Evolutionary conservation across 2,113 vertebrate genomes (phyloP).

Genomic region (Atractosteus spatula): DNA sequence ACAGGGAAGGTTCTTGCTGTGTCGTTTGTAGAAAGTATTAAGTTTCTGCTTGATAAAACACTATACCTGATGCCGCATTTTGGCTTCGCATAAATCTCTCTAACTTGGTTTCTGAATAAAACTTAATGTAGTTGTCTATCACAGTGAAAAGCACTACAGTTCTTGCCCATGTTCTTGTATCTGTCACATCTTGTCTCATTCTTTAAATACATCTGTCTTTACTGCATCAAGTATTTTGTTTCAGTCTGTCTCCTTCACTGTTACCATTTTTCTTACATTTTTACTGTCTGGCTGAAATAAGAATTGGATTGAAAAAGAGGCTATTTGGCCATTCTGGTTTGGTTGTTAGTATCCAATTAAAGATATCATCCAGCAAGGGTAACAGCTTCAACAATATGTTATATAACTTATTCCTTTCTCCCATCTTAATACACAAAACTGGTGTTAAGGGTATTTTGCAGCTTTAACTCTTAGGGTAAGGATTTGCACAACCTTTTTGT

Average conservation of each 20-base stretch:
- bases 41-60: constrained; percentile 29
- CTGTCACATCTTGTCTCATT: neutral
- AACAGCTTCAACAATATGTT: too few relatives aligned
- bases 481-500: too few relatives aligned
- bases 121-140: neutral
- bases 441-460: too few relatives aligned
- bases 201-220: neutral
- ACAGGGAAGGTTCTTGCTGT: constrained; percentile 45
- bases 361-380: too few relatives aligned
- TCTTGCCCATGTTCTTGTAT: neutral
- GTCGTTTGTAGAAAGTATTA: constrained; percentile 40
- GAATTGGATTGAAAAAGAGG: too few relatives aligned
- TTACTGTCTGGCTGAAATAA: too few relatives aligned
- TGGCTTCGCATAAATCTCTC: neutral
- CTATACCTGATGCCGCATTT: neutral
- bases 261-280: neutral
- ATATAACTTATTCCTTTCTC: too few relatives aligned
- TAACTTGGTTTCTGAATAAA: neutral
- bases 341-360: too few relatives aligned
- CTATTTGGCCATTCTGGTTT: too few relatives aligned
- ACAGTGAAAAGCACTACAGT: neutral
- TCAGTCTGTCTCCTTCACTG: neutral
- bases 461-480: too few relatives aligned
- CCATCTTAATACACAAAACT: too few relatives aligned
- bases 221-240: too few relatives aligned